A percentile compares a stretch with the other conserved stretches of the same genome.
phyloP scores from a whole-genome alignment of 2,797 vertebrate species.

The Coranthus polyacanthus region DNA sequence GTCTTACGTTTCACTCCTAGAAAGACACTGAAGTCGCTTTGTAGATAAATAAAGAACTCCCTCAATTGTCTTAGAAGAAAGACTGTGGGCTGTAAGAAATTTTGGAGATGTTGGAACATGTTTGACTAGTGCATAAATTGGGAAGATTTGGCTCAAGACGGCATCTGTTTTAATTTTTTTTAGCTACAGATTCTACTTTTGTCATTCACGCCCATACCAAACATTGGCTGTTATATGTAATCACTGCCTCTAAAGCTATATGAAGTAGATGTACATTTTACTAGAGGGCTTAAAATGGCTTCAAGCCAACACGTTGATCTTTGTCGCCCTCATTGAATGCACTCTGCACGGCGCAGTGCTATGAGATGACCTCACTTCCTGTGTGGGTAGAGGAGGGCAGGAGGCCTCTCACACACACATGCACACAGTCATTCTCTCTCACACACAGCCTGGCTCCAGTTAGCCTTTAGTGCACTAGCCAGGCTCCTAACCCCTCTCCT shows the following conservation, averaged over 20 bases:
- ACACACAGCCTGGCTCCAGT: constrained; percentile 71
- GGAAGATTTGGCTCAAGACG: constrained; percentile 33
- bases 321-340: constrained; percentile 70
- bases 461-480: constrained; percentile 68
- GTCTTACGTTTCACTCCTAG: constrained; percentile 71
- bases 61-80: constrained; percentile 68
- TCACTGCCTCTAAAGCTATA: constrained; percentile 19
- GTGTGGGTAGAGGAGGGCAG: constrained; percentile 82
- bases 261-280: constrained; percentile 55
- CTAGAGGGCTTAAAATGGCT: constrained; percentile 68
- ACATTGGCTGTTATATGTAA: background rate
- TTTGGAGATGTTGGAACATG: constrained; percentile 51
- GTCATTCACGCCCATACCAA: background rate
- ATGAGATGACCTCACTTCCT: constrained; percentile 84
- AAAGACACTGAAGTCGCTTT: constrained; percentile 78
- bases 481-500: constrained; percentile 54
- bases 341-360: constrained; percentile 69
- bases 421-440: constrained; percentile 52
- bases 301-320: constrained; percentile 74
- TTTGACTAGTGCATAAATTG: constrained; percentile 47
- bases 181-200: constrained; percentile 21
- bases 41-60: constrained; percentile 75
- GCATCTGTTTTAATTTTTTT: constrained; percentile 27
- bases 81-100: constrained; percentile 48
- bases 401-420: constrained; percentile 61